A percentile compares a stretch with the other conserved stretches of the same genome.
These are phyloP conservation scores for Chiloscyllium punctatum DNA, from an alignment of 2,797 vertebrate species.

Conservation along the genomic window DNA sequence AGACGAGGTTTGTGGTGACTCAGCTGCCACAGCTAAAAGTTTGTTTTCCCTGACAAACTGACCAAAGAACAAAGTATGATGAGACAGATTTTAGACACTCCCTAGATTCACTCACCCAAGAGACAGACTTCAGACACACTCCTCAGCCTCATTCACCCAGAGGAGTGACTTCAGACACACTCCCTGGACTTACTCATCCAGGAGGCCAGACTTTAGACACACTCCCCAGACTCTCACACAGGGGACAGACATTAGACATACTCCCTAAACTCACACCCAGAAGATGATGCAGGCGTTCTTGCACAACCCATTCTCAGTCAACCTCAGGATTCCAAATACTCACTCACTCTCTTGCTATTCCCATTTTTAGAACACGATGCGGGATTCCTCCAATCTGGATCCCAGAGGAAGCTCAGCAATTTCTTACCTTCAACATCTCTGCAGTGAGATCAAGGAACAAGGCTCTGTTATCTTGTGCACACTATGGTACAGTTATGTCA, in stretches of 20 bases:
- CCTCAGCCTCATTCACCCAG: no score
- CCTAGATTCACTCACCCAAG: no score
- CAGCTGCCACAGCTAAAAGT: not conserved
- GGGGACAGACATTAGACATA: no score
- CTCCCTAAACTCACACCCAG: no score
- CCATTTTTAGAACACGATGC: not conserved
- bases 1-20: not conserved
- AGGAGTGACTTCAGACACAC: no score
- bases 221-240: no score
- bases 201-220: no score
- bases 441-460: not conserved
- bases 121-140: no score
- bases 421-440: not conserved
- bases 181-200: no score
- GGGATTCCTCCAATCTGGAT: not conserved
- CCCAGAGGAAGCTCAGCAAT: not conserved
- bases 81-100: not conserved
- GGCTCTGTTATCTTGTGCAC: not conserved
- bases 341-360: not conserved
- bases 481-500: not conserved
- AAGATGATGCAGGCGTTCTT: not conserved
- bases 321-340: not conserved
- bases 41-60: not conserved
- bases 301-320: not conserved
- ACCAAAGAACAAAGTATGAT: not conserved